Percentiles rank a stretch among this genome's conserved stretches.
Evolutionary conservation across 1,140 invertebrate genomes (phyloP).

Genomic region (Hylaeus volcanicus): DNA sequence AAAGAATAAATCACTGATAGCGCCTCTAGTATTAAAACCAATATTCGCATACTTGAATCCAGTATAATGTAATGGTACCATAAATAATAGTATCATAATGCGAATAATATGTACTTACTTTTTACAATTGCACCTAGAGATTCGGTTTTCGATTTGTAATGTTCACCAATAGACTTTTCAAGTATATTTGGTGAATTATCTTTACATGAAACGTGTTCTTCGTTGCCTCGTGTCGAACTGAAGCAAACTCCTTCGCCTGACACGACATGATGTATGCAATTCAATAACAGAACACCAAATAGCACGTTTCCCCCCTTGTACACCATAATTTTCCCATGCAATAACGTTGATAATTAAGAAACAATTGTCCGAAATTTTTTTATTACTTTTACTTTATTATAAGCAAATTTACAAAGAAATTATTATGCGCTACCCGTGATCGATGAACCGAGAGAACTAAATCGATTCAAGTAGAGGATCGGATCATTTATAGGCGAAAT

Average conservation of each 20-base stretch:
- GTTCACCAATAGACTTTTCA: not conserved
- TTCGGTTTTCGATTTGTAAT: not conserved
- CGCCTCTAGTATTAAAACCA: too few relatives aligned
- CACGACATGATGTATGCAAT: not conserved
- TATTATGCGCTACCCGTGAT: not conserved
- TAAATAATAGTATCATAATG: too few relatives aligned
- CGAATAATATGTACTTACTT: not conserved
- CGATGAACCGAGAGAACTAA: slow-evolving; percentile 17
- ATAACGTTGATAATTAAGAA: too few relatives aligned
- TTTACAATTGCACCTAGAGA: not conserved
- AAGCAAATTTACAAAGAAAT: not conserved
- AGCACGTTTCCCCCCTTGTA: not conserved
- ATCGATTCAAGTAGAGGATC: slow-evolving; percentile 40
- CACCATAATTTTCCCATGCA: not conserved
- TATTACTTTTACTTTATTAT: not conserved
- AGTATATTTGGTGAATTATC: not conserved
- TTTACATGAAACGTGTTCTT: slow-evolving; percentile 10
- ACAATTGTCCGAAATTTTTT: not conserved
- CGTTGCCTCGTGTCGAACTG: not conserved
- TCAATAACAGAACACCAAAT: slow-evolving; percentile 16
- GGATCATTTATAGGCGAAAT: slow-evolving; percentile 72
- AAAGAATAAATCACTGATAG: too few relatives aligned
- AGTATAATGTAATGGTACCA: too few relatives aligned
- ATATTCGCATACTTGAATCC: too few relatives aligned
- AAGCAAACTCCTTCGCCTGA: slow-evolving; percentile 9